Evolutionary conservation across 1,140 invertebrate genomes (phyloP), one percentile per base, ranked within the genome.

Genomic region (Mamestra configurata): DNA sequence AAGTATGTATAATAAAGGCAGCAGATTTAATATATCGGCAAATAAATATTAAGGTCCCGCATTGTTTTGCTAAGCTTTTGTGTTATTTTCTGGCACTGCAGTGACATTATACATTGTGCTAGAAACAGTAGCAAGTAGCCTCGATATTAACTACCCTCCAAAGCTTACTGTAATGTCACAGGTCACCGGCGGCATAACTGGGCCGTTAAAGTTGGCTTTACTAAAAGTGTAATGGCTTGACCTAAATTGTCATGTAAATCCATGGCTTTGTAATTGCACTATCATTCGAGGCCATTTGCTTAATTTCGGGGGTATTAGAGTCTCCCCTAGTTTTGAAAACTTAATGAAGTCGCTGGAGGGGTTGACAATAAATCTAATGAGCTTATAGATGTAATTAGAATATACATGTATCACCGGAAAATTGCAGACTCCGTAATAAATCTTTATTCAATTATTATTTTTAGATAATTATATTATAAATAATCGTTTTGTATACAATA

Each of bases 221-320:
- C 81, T 78, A 80, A 77, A 77, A 79, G 31, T 77, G 37, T 84
- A 80, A 82, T 79, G 70, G 79, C 61, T 79, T 84, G 84, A 82
- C 86, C 86, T 77, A 79, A 85, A 85, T 86, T 66, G 40, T 77
- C 57, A 61, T 81, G 72, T 77, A 79, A 84, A 84, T 82, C 77
- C 79, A 73, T 49, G 64, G 76, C 27, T 72, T 75, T 79, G 78
- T 81, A 85, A 83, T 82, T 85, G 77, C 78, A 51, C 80, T 72
- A 81, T 82, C 79, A 82, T 83, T 80, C 64, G 37, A 75, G 43
- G 20, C 79, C 71, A 82, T 82, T 84, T 82, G 64, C 51, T 49
- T 82, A 82, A 83, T 83, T 83, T 77, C 27, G 20, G 46, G 43
- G 70, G 51, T 70, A 57, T 46, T 53, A 51, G 43, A 51, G 43